A percentile compares a stretch with the other conserved stretches of the same genome.
Conservation (phyloP, 2,113 vertebrate genomes). For the Sebastes fasciatus region DNA sequence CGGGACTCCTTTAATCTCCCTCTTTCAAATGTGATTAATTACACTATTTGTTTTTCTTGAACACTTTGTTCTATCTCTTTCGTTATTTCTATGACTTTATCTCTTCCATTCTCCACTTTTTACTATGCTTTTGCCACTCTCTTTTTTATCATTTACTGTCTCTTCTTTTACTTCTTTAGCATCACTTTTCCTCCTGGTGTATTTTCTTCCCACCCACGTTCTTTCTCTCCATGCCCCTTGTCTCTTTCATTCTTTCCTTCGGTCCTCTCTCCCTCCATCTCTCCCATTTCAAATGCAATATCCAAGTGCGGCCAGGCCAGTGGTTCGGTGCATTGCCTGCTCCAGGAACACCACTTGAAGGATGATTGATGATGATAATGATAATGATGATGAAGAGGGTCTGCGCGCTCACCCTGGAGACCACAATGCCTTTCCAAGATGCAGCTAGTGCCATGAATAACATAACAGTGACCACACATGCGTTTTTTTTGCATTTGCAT, state of each 20-base stretch:
- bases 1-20: slow-evolving; percentile 59
- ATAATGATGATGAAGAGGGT: slow-evolving; percentile 77
- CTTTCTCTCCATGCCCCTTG: not conserved
- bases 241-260: slow-evolving; percentile 15
- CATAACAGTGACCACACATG: slow-evolving; percentile 61
- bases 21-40: slow-evolving; percentile 64
- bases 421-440: slow-evolving; percentile 69
- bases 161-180: not conserved
- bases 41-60: slow-evolving; percentile 51
- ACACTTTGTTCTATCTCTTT: not conserved
- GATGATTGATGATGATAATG: slow-evolving; percentile 77
- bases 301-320: slow-evolving; percentile 41
- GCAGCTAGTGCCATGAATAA: slow-evolving; percentile 64
- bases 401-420: slow-evolving; percentile 57
- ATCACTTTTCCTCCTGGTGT: not conserved
- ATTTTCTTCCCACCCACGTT: not conserved
- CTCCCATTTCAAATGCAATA: slow-evolving; percentile 44
- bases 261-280: slow-evolving; percentile 7
- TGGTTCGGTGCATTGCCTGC: slow-evolving; percentile 42
- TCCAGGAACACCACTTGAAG: slow-evolving; percentile 48
- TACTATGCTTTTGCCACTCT: not conserved
- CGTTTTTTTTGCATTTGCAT: slow-evolving; percentile 21
- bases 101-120: not conserved
- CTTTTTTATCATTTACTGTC: not conserved
- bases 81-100: not conserved